Conservation (phyloP, 2,113 vertebrate genomes). For the Zeus faber region DNA sequence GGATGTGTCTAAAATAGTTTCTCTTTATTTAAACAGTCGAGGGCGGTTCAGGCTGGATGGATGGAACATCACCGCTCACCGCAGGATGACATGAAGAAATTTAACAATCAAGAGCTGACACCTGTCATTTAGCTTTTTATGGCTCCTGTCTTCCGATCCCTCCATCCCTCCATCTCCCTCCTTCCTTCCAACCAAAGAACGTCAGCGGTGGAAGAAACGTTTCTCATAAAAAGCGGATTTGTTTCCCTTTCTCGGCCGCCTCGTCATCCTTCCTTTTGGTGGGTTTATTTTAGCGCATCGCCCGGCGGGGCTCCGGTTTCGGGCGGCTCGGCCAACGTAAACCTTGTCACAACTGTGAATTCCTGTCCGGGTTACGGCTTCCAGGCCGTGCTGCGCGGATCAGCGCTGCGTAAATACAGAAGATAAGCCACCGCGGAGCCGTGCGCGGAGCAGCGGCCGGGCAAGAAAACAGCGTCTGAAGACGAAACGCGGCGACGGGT, state of each 20-base stretch:
- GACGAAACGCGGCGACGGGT: too few species aligned
- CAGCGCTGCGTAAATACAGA: slow-evolving; percentile 59
- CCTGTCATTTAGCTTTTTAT: too few species aligned
- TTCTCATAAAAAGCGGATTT: too few species aligned
- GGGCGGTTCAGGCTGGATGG: too few species aligned
- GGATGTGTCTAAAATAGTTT: too few species aligned
- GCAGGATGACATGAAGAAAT: too few species aligned
- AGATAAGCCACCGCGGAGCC: slow-evolving; percentile 56
- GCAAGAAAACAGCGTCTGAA: slow-evolving; percentile 17
- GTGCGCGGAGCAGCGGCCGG: slow-evolving; percentile 25
- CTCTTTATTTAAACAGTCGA: too few species aligned
- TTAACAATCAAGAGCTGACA: too few species aligned
- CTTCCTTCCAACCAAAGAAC: too few species aligned
- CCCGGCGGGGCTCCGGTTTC: slow-evolving; percentile 64
- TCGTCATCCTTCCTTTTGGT: slow-evolving; percentile 45
- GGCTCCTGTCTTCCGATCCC: neutral
- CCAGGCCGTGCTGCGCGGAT: slow-evolving; percentile 63
- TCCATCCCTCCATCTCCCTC: neutral
- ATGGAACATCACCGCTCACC: too few species aligned
- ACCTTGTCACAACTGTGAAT: slow-evolving; percentile 71
- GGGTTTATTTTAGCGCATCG: slow-evolving; percentile 69
- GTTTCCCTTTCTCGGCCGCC: too few species aligned
- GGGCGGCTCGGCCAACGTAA: slow-evolving; percentile 66
- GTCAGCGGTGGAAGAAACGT: too few species aligned
- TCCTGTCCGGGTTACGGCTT: slow-evolving; percentile 64